Conservation (phyloP, 1,140 invertebrate species). For the Penaeus japonicus region DNA sequence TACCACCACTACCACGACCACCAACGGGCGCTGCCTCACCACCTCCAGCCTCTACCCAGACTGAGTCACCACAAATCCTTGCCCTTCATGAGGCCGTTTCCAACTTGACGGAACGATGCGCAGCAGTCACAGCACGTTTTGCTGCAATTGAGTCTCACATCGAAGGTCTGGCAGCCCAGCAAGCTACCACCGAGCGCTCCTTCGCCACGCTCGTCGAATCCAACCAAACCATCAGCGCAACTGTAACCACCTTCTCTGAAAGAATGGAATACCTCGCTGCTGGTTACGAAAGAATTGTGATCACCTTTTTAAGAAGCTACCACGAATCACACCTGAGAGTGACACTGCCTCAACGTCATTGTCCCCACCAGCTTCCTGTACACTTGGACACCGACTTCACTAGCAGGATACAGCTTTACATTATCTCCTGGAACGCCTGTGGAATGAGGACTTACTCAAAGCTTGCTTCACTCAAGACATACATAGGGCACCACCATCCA, state of each 20-base stretch:
- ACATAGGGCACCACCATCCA: background rate
- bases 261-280: background rate
- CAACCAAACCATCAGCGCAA: background rate
- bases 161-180: too few species aligned
- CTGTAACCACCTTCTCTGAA: background rate
- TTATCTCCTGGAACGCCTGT: too few species aligned
- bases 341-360: background rate
- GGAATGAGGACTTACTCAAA: too few species aligned
- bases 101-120: too few species aligned
- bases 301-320: background rate
- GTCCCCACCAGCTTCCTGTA: background rate
- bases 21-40: background rate
- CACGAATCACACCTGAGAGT: too few species aligned
- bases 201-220: background rate
- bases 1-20: background rate
- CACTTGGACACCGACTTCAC: background rate
- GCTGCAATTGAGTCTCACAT: too few species aligned
- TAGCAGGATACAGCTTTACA: too few species aligned
- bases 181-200: background rate
- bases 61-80: background rate
- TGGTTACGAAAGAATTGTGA: background rate
- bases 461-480: too few species aligned
- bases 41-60: background rate
- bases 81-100: too few species aligned
- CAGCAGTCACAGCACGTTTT: too few species aligned